These are phyloP conservation scores for Drosophila atripex DNA, from an alignment of 2,888 invertebrate genomes.

Conservation along the genomic window DNA sequence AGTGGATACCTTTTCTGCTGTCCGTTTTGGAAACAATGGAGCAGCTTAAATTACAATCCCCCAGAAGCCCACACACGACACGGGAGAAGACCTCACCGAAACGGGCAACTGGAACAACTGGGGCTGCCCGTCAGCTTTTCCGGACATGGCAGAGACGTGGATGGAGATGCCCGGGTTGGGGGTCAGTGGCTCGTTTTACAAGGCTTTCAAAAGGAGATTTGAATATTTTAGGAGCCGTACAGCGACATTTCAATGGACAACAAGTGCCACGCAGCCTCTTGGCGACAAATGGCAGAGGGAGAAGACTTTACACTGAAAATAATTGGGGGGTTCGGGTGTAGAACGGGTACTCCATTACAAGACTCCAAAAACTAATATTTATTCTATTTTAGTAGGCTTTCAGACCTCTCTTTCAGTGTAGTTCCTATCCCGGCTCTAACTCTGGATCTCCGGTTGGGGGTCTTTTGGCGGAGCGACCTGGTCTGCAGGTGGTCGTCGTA, in stretches of 20 bases:
- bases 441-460: slow-evolving; percentile 29
- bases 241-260: slow-evolving; percentile 75
- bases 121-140: slow-evolving; percentile 31
- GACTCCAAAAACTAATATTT: no score
- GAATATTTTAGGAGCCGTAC: slow-evolving; percentile 72
- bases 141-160: slow-evolving; percentile 17
- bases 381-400: no score
- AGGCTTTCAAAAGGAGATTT: slow-evolving; percentile 72
- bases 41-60: slow-evolving; percentile 47
- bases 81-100: slow-evolving; percentile 15
- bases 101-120: slow-evolving; percentile 67
- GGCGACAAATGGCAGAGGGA: slow-evolving; percentile 55
- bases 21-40: slow-evolving; percentile 25
- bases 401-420: slow-evolving; percentile 1
- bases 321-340: neutral
- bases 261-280: slow-evolving; percentile 65
- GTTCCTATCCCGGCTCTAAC: slow-evolving; percentile 21
- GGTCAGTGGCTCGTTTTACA: slow-evolving; percentile 73
- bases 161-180: slow-evolving; percentile 46
- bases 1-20: slow-evolving; percentile 12
- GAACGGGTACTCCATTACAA: no score
- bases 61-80: slow-evolving; percentile 54
- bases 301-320: slow-evolving; percentile 8
- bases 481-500: slow-evolving; percentile 78
- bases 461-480: slow-evolving; percentile 36